Conservation (phyloP, 2,888 invertebrate species). For the Luffia ferchaultella region DNA sequence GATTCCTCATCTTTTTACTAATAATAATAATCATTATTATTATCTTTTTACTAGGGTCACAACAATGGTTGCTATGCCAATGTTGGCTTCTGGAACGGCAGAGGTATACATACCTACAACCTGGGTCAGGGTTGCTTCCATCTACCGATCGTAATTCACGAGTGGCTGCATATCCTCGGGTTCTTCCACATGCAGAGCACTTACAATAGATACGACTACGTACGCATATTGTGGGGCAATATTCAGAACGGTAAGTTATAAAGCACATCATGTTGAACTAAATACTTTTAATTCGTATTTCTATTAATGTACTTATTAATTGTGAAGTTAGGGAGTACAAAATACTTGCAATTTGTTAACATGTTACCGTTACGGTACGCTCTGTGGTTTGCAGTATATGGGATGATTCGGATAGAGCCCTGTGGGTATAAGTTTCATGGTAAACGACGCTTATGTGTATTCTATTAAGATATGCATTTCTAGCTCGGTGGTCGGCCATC, state of each 20-base stretch:
- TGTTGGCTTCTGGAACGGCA: neutral
- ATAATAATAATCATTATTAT: no score
- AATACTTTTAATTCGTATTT: neutral
- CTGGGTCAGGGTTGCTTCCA: neutral
- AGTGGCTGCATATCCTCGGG: neutral
- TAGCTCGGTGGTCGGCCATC: no score
- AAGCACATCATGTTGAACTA: no score
- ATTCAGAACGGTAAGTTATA: neutral
- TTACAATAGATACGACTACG: neutral
- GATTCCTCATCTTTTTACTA: no score
- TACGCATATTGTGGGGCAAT: neutral
- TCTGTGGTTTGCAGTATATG: no score
- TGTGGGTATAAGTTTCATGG: no score
- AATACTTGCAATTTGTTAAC: no score
- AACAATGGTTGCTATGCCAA: neutral
- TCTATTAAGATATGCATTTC: no score
- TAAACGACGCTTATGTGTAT: no score
- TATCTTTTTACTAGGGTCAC: neutral
- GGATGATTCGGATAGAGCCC: no score
- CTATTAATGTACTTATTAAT: neutral
- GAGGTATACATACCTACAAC: neutral
- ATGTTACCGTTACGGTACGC: no score
- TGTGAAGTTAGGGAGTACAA: constrained; percentile 48
- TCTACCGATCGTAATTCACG: neutral
- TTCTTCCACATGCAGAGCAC: neutral